Evolutionary conservation across 2,888 invertebrate species (phyloP).

Genomic region (Myathropa florea): DNA sequence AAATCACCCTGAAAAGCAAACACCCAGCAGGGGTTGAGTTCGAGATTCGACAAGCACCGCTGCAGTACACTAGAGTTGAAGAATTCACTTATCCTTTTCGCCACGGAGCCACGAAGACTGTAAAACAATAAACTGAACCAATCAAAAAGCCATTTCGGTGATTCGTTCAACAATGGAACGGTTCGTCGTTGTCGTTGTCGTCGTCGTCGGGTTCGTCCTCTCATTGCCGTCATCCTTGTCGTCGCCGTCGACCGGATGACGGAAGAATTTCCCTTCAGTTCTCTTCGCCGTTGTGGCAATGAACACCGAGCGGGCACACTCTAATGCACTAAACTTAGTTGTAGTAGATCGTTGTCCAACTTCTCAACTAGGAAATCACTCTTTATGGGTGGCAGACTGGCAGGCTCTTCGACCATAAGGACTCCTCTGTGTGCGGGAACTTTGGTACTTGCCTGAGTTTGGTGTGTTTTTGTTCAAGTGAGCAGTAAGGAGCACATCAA

Average conservation of each 20-base stretch:
- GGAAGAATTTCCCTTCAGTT: conserved; percentile 48
- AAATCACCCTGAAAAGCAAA: conserved; percentile 71
- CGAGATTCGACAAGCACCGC: conserved; percentile 16
- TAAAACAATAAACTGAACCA: conserved; percentile 74
- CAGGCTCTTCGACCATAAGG: conserved; percentile 70
- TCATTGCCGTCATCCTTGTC: neutral
- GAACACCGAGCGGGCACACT: neutral
- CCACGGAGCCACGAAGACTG: conserved; percentile 69
- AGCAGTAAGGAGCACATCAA: conserved; percentile 41
- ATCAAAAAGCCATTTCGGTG: conserved; percentile 80
- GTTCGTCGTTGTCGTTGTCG: conserved; percentile 24
- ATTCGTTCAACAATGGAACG: conserved; percentile 76
- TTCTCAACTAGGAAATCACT: conserved; percentile 67
- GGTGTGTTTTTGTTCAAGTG: conserved; percentile 28
- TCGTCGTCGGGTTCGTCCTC: conserved; percentile 7
- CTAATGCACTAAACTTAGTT: conserved; percentile 65
- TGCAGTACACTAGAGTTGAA: conserved; percentile 39
- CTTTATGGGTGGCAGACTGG: conserved; percentile 71
- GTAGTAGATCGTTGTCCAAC: conserved; percentile 58
- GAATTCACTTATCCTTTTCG: conserved; percentile 65
- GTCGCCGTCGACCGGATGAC: conserved; percentile 51
- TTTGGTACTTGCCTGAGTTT: conserved; percentile 57
- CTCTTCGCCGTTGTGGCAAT: neutral
- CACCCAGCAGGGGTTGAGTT: conserved; percentile 59
- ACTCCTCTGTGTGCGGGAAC: conserved; percentile 28